These are phyloP conservation scores for Amiota minor DNA, from an alignment of 2,888 invertebrate genomes.

Conservation along the genomic window DNA sequence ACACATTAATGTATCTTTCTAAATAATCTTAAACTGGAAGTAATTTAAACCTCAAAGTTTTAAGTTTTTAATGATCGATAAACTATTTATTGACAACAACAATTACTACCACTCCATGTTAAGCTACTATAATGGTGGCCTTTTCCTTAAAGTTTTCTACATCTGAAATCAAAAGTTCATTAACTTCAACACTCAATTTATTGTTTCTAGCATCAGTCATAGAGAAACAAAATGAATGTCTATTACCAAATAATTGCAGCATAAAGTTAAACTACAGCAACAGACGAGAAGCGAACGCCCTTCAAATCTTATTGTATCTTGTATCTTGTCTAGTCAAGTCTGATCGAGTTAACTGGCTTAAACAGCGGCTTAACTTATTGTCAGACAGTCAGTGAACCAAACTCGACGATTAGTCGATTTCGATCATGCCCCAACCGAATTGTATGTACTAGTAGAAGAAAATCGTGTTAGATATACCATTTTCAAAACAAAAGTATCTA, in stretches of 20 bases:
- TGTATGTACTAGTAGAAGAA: neutral
- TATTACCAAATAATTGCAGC: conserved; percentile 47
- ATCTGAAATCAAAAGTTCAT: conserved; percentile 11
- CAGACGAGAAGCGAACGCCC: conserved; percentile 38
- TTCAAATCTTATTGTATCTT: conserved; percentile 35
- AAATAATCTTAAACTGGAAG: too few species aligned
- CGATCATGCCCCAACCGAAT: conserved; percentile 23
- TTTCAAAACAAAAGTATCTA: conserved; percentile 3
- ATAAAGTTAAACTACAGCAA: neutral
- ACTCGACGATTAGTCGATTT: neutral
- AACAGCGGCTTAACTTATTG: too few species aligned
- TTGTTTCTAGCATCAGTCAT: neutral
- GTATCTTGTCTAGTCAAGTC: neutral
- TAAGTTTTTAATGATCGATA: too few species aligned
- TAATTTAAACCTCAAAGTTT: too few species aligned
- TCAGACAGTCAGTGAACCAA: neutral
- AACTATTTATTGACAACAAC: too few species aligned
- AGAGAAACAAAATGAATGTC: conserved; percentile 17
- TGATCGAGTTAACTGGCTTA: neutral
- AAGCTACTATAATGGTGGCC: too few species aligned
- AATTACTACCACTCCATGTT: too few species aligned
- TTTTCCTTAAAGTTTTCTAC: too few species aligned
- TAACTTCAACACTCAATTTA: conserved; percentile 20
- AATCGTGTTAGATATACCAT: conserved; percentile 9
- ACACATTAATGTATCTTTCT: too few species aligned